phyloP scores from a whole-genome alignment of 2,797 vertebrate species.

The Zalophus californianus region DNA sequence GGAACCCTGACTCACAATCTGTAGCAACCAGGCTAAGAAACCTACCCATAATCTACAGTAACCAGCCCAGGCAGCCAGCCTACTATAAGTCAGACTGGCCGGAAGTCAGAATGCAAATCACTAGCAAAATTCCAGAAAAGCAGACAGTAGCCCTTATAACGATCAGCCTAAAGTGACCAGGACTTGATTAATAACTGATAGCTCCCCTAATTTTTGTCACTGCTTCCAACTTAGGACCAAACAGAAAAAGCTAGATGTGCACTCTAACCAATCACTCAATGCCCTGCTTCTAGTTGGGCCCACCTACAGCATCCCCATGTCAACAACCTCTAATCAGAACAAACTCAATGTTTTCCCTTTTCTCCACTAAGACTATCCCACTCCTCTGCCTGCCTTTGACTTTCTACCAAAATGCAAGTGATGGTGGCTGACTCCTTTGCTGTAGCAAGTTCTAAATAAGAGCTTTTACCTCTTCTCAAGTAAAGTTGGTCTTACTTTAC shows the following conservation, averaged over 20 bases:
- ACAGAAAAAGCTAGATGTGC: background rate
- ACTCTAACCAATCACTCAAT: background rate
- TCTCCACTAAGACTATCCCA: background rate
- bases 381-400: background rate
- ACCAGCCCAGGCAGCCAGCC: background rate
- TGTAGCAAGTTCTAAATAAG: background rate
- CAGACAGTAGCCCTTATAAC: background rate
- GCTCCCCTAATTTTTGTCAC: background rate
- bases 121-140: background rate
- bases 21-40: background rate
- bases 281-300: background rate
- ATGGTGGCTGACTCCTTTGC: background rate
- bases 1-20: background rate
- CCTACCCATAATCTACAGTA: background rate
- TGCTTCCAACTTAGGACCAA: conserved; percentile 3
- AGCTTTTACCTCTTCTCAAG: background rate
- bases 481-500: background rate
- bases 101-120: background rate
- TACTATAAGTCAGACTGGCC: background rate
- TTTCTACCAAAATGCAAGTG: background rate
- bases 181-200: background rate
- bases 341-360: background rate
- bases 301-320: background rate
- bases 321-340: background rate
- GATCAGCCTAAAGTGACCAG: background rate